Percentiles rank a stretch among this genome's conserved stretches.
phyloP scores from a whole-genome alignment of 2,888 invertebrate genomes.

The Carterocephalus palaemon region DNA sequence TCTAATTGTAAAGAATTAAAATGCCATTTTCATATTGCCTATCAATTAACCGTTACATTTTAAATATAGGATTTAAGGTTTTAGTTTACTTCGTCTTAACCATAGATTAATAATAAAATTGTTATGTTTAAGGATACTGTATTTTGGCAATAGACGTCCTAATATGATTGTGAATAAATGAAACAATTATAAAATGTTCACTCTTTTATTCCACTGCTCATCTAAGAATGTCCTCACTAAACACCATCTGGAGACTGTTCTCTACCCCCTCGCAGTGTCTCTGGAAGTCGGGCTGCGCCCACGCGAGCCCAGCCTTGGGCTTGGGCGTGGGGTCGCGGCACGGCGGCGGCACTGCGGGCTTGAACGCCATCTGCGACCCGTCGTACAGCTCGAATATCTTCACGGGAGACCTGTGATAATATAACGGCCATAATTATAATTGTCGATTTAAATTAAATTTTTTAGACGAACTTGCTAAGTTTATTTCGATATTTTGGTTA shows the following conservation, averaged over 20 bases:
- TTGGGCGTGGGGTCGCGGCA: conserved; percentile 59
- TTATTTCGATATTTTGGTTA: too few relatives aligned
- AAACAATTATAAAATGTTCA: neutral
- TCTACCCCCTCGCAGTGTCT: conserved; percentile 60
- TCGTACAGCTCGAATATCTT: conserved; percentile 82
- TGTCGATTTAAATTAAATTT: too few relatives aligned
- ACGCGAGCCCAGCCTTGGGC: conserved; percentile 47
- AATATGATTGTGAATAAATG: too few relatives aligned
- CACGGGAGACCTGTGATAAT: conserved; percentile 76
- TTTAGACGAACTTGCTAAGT: too few relatives aligned
- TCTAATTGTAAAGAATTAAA: too few relatives aligned
- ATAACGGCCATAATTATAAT: neutral
- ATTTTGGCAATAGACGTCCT: too few relatives aligned
- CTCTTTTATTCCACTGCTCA: conserved; percentile 18
- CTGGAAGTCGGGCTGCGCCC: conserved; percentile 65
- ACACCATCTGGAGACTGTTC: conserved; percentile 39
- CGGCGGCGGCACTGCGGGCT: conserved; percentile 84
- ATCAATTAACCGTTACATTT: too few relatives aligned
- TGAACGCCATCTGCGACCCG: conserved; percentile 85
- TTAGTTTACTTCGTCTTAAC: too few relatives aligned
- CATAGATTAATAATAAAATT: too few relatives aligned
- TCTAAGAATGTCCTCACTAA: conserved; percentile 27
- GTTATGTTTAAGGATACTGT: too few relatives aligned
- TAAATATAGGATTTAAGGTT: too few relatives aligned
- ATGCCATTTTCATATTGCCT: too few relatives aligned